Evolutionary conservation across 2,888 invertebrate genomes (phyloP), one percentile per base, ranked within the genome.

Genomic region (Caenorhabditis virilis): DNA sequence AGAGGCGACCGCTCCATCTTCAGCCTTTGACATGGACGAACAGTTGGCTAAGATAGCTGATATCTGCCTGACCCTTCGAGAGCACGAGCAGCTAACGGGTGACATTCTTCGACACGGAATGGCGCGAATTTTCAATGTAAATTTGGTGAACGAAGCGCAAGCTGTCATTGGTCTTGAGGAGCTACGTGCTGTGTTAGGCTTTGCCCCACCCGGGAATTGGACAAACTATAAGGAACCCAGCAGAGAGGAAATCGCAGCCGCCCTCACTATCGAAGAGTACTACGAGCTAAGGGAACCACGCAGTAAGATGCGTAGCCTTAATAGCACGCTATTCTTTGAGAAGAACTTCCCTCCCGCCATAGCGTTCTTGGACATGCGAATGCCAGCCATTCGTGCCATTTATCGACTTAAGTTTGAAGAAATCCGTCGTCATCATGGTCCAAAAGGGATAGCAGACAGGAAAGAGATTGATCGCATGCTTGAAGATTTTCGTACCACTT

Each of bases 41-140:
- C 57, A 52, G 53, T 53, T 63, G 27, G 13, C 25, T 52, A 57
- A 57, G 63, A 45, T 63, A 51, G 52, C 53, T n/a, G 42, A 46
- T 36, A 27, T 42, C 16, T 63, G 63, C 36, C 9, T 63, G 30
- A 63, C 33, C 33, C 51, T 18, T 15, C 26, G 36, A 53, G 63
- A 63, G 39, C 39, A 36, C 36, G 63, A 63, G 45, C 25, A 35
- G 35, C 39, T 55, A 35, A 45, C 60, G 22, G 60, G 61, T 5
- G 56, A 66, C 33, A 18, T 47, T 13, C 2, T 61, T 7, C 61
- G 57, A 55, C 43, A 56, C 53, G 9, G 18, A 9, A 2, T 46
- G n/a, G 58, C 43, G 27, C 42, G 50, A 38, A 5, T 1, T 13
- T 50, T 59, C 26, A 51, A 33, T 43, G 20, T 26, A 23, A 18